Percentiles rank a stretch among this genome's conserved stretches.
Conservation (phyloP, 2,888 invertebrate species). For the Drosophila imparisetae region DNA sequence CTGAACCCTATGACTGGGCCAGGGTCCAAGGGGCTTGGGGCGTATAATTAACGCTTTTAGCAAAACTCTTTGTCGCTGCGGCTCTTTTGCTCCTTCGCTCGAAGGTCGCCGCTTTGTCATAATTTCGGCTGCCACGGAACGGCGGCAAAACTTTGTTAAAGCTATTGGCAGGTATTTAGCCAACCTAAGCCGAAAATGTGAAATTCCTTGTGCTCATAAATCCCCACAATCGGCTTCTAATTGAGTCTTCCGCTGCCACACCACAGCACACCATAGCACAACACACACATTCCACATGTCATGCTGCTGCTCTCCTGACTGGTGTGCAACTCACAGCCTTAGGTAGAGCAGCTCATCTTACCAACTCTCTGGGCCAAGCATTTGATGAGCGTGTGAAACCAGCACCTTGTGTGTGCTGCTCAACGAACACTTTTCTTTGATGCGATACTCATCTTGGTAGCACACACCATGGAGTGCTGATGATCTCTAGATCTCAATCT, state of each 20-base stretch:
- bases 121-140: constrained; percentile 42
- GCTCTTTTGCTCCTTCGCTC: constrained; percentile 63
- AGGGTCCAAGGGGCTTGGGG: constrained; percentile 28
- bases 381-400: constrained; percentile 78
- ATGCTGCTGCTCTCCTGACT: constrained; percentile 39
- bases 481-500: constrained; percentile 50
- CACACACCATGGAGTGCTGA: constrained; percentile 48
- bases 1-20: not conserved
- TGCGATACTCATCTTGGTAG: constrained; percentile 69
- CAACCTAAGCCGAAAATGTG: constrained; percentile 46
- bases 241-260: constrained; percentile 74
- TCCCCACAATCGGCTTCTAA: constrained; percentile 68
- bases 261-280: not conserved
- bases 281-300: constrained; percentile 69
- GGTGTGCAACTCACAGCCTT: not conserved
- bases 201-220: constrained; percentile 77
- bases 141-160: constrained; percentile 68
- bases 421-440: constrained; percentile 44
- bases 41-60: constrained; percentile 83
- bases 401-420: constrained; percentile 64
- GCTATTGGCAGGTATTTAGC: constrained; percentile 78
- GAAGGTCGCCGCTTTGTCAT: constrained; percentile 78
- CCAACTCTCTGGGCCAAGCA: constrained; percentile 33
- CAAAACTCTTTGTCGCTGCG: constrained; percentile 71
- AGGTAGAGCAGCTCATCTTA: constrained; percentile 57